Base-by-base conservation (phyloP, 2,113 vertebrate species). In the Spea bombifrons region DNA sequence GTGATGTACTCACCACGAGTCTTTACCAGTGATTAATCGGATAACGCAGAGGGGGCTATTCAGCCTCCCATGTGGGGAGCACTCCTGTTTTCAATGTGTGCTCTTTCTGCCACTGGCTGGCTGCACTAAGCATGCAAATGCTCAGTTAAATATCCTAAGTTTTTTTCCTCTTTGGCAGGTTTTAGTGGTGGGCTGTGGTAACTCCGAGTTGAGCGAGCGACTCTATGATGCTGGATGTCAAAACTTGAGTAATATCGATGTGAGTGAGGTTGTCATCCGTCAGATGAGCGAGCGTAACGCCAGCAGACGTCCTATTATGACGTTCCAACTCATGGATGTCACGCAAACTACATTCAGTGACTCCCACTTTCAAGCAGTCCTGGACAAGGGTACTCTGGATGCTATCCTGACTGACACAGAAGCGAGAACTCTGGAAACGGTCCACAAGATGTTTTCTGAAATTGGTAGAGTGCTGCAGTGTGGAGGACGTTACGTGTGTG, bases 341-440 rank as follows among this genome's bases (percentile, higher is more conserved):
- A 94, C 94, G 1, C 90, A 94, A 71, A 98, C 94, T 89, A 81
- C 92, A 75, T 99, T 97, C 76, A 89, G 92, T 0, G 92, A 94
- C 0, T 86, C 83, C 61, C 90, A 90, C 1, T 99, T 94, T 87
- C 96, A 98, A 74, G 95, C 91, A 55, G 91, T 92, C 49, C 84
- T 99, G 78, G 97, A 99, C 87, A 99, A 99, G 82, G 96, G 97
- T 82, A 99, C 96, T 0, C 86, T 99, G 82, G 97, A 99, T 46
- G 96, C 97, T 5, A 82, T 99, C 9, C 85, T 94, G 79, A 86
- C 88, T 0, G 86, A 92, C 0, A 89, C 90, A 16, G 87, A 91
- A 69, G 88, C 88, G 83, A 88, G 90, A 7, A 94, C 95, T 0
- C 83, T 97, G 67, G 89, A 89, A 50, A 90, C 86, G 13, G 89